Conservation (phyloP, 2,797 vertebrate genomes). For the Centroberyx gerrardi region DNA sequence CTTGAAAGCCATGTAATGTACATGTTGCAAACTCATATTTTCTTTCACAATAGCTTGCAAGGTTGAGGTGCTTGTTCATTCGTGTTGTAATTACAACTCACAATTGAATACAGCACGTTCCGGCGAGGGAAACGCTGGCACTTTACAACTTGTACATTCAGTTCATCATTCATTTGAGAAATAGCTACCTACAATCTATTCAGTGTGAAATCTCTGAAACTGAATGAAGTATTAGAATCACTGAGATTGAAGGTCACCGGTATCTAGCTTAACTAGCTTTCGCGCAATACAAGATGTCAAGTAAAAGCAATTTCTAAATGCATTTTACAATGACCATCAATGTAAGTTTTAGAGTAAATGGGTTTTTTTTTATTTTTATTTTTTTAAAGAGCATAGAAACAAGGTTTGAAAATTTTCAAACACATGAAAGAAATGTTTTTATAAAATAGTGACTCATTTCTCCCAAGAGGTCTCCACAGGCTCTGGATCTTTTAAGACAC, state of each 20-base stretch:
- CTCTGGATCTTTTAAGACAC: slow-evolving; percentile 56
- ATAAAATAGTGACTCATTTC: slow-evolving; percentile 62
- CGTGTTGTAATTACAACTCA: not conserved
- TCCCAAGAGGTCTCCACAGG: slow-evolving; percentile 54
- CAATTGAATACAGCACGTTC: not conserved
- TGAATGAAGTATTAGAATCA: slow-evolving; percentile 30
- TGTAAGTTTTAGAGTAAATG: slow-evolving; percentile 45
- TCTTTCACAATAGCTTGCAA: not conserved
- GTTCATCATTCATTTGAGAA: not conserved
- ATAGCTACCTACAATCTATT: not conserved
- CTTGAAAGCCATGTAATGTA: not conserved
- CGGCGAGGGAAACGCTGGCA: too few species aligned
- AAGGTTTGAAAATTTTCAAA: slow-evolving; percentile 53
- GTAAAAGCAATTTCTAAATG: slow-evolving; percentile 31
- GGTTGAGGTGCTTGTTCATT: not conserved
- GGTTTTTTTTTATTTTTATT: not conserved
- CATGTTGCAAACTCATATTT: slow-evolving; percentile 1
- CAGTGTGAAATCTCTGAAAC: slow-evolving; percentile 12
- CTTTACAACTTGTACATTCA: too few species aligned
- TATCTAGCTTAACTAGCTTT: slow-evolving; percentile 14
- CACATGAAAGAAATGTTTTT: slow-evolving; percentile 48
- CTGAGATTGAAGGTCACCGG: slow-evolving; percentile 12
- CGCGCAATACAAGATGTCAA: slow-evolving; percentile 20
- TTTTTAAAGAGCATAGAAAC: not conserved
- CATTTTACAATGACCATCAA: not conserved